Evolutionary conservation across 2,888 invertebrate genomes (phyloP).

Genomic region (Omphaloscelis lunosa): DNA sequence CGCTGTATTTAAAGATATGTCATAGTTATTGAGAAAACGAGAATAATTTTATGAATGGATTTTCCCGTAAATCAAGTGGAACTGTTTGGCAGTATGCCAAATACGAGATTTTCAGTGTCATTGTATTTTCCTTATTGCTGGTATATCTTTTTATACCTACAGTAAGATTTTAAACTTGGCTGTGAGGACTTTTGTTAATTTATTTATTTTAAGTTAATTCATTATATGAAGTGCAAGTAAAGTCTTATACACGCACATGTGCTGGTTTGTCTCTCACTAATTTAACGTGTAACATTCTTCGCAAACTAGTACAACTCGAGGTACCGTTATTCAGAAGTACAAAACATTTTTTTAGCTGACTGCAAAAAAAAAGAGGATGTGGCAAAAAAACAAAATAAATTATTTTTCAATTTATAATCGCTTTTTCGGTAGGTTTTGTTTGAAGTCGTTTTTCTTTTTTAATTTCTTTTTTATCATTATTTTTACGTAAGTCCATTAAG

Average conservation of each 20-base stretch:
- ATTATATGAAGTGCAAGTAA: not conserved
- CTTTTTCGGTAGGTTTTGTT: not conserved
- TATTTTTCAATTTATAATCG: not conserved
- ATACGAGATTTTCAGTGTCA: conserved; percentile 12
- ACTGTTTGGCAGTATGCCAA: conserved; percentile 23
- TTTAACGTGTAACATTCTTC: not conserved
- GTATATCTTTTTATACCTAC: not conserved
- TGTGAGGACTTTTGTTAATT: not conserved
- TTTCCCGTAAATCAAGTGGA: conserved; percentile 19
- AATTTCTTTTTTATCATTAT: too few species aligned
- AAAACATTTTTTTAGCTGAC: not conserved
- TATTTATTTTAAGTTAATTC: not conserved
- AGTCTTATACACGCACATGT: not conserved
- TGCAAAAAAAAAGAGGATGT: not conserved
- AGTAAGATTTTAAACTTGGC: not conserved
- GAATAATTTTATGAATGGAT: conserved; percentile 33
- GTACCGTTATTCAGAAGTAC: not conserved
- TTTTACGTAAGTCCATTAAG: conserved; percentile 25
- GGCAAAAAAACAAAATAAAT: not conserved
- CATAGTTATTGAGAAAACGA: conserved; percentile 26
- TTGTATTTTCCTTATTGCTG: conserved; percentile 25
- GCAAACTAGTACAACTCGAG: conserved; percentile 5
- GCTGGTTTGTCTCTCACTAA: not conserved
- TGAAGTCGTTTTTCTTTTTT: not conserved
- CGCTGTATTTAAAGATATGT: conserved; percentile 14